Percentiles rank a stretch among this genome's conserved stretches.
These are phyloP conservation scores for Eudasyphora cyanicolor DNA, from an alignment of 2,888 invertebrate genomes.

Conservation along the genomic window DNA sequence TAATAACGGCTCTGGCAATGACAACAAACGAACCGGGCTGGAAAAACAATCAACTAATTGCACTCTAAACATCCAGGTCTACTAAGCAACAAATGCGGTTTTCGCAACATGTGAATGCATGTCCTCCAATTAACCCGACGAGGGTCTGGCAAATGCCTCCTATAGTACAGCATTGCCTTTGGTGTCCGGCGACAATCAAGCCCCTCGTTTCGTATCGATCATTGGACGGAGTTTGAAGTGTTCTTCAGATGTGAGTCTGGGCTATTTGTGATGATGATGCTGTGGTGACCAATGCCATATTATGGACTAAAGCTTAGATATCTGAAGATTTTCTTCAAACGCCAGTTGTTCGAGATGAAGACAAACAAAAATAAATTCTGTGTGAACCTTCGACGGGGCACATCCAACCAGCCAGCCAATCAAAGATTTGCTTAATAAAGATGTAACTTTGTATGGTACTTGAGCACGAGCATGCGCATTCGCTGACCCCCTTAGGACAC, in stretches of 20 bases:
- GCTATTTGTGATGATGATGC: too few relatives aligned
- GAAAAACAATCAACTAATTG: slow-evolving; percentile 33
- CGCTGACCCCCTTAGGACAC: not conserved
- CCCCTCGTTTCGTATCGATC: not conserved
- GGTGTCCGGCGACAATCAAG: too few relatives aligned
- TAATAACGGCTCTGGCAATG: not conserved
- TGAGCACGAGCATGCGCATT: slow-evolving; percentile 49
- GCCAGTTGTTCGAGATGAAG: not conserved
- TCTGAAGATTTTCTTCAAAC: not conserved
- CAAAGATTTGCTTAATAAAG: slow-evolving; percentile 40
- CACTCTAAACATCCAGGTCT: not conserved
- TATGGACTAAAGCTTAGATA: too few relatives aligned
- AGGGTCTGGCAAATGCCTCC: too few relatives aligned
- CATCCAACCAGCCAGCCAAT: slow-evolving; percentile 52
- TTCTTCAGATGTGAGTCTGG: not conserved
- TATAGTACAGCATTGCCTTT: too few relatives aligned
- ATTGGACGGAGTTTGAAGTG: not conserved
- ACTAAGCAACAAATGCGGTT: not conserved
- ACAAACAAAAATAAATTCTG: not conserved
- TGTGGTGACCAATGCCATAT: not conserved
- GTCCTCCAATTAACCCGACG: too few relatives aligned
- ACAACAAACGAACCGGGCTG: not conserved
- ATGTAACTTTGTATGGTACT: slow-evolving; percentile 42
- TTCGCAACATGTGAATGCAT: not conserved
- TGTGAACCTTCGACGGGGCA: not conserved